Evolutionary conservation across 2,888 invertebrate species (phyloP), one percentile per base, ranked within the genome.

Genomic region (Polymixis lichenea): DNA sequence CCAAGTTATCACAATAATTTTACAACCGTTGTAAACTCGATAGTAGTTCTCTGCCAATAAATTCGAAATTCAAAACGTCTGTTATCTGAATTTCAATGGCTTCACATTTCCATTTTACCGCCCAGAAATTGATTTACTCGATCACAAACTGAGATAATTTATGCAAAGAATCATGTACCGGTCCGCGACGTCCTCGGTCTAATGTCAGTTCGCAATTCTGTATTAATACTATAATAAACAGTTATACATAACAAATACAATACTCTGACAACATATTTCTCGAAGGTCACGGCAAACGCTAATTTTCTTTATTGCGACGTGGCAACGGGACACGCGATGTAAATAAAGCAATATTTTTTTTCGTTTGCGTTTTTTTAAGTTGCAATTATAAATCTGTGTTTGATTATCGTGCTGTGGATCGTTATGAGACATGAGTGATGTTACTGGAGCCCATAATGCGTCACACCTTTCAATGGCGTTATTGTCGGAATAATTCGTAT

Each of bases 131-230:
- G 91, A 91, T 91, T 90, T 91, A 90, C 88, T 89, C 82, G 87
- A 84, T 89, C 86, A 87, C 89, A 89, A 89, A 88, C 84, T 89
- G 89, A 87, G 83, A 90, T 95, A 94, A 95, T 95, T 95, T 95
- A 95, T 95, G 94, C 95, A 92, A 94, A 94, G 91, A 93, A 92
- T 89, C 90, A 92, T 95, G 96, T 96, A 95, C 96, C 96, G 93
- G 92, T 80, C 91, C 84, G 96, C 84, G 96, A 96, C 93, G 86
- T 92, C 91, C 91, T 91, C 91, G 84, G 88, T 88, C 68, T 94
- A 94, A 94, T 93, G 91, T 86, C 77, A 75, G 72, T 88, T 92
- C 90, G 91, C 90, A 92, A 92, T 92, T 91, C 88, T 90, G 89
- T 86, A 88, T 82, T 92, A 91, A 87, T 86, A 83, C 88, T 80